Percentiles rank a stretch among this genome's conserved stretches.
Conservation (phyloP, 2,113 vertebrate species). For the Prolemur simus region DNA sequence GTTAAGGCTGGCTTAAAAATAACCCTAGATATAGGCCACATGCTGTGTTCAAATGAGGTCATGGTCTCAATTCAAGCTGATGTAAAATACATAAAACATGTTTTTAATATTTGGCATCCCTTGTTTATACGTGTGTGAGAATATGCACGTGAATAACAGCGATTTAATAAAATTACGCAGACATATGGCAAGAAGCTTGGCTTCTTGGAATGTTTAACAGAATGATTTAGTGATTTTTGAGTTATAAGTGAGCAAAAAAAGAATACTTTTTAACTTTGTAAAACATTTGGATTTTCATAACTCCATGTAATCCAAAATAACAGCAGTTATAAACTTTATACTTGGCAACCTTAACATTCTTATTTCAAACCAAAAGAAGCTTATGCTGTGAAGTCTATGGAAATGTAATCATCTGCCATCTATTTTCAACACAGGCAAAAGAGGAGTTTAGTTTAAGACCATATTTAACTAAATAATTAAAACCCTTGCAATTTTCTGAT, state of each 20-base stretch:
- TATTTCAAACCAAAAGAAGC: constrained; percentile 73
- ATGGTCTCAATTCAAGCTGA: constrained; percentile 39
- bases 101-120: constrained; percentile 42
- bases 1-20: constrained; percentile 57
- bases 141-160: constrained; percentile 36
- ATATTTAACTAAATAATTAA: constrained; percentile 75
- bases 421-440: constrained; percentile 74
- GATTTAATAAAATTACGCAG: constrained; percentile 51
- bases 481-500: constrained; percentile 60
- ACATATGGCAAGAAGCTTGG: constrained; percentile 51
- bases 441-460: constrained; percentile 61
- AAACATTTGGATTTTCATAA: constrained; percentile 81
- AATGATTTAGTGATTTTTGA: constrained; percentile 71
- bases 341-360: constrained; percentile 75
- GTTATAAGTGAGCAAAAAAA: constrained; percentile 79
- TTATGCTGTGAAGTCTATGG: constrained; percentile 77
- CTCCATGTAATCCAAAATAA: constrained; percentile 78
- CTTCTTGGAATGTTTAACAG: constrained; percentile 55
- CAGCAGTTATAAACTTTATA: constrained; percentile 78
- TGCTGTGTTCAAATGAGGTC: constrained; percentile 46
- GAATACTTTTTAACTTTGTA: constrained; percentile 78
- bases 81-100: constrained; percentile 8
- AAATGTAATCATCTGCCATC: constrained; percentile 78
- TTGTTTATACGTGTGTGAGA: constrained; percentile 50
- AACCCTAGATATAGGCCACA: constrained; percentile 26